Percentiles rank a stretch among this genome's conserved stretches.
Evolutionary conservation across 2,113 vertebrate genomes (phyloP).

Genomic region (Corythornis madagascariensis): DNA sequence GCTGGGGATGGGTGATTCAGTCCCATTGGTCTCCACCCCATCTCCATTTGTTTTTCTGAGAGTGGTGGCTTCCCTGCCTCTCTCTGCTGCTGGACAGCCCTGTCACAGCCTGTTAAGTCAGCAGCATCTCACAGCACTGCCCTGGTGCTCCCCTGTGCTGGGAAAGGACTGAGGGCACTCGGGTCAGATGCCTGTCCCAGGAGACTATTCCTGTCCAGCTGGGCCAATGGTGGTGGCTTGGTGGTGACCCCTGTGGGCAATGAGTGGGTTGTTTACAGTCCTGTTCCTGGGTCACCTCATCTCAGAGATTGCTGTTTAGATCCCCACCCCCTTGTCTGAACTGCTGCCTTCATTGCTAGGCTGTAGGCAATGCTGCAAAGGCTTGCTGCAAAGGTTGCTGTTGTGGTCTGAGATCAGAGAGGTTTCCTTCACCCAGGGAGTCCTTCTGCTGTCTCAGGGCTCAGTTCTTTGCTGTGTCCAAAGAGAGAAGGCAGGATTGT

Average conservation of each 20-base stretch:
- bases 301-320: neutral
- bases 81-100: conserved; percentile 30
- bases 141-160: neutral
- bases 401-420: neutral
- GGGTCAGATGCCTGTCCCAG: neutral
- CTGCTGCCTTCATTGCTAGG: neutral
- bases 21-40: neutral
- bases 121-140: neutral
- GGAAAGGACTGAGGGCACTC: neutral
- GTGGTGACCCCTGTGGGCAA: neutral
- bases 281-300: neutral
- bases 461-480: neutral
- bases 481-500: neutral
- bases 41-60: neutral
- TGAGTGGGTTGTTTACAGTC: neutral
- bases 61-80: neutral
- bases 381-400: neutral
- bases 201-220: neutral
- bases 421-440: neutral
- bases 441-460: neutral
- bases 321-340: neutral
- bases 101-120: conserved; percentile 59
- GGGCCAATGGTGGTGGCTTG: neutral
- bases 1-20: neutral
- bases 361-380: neutral